phyloP scores from a whole-genome alignment of 2,888 invertebrate species.

The Pocota personata region DNA sequence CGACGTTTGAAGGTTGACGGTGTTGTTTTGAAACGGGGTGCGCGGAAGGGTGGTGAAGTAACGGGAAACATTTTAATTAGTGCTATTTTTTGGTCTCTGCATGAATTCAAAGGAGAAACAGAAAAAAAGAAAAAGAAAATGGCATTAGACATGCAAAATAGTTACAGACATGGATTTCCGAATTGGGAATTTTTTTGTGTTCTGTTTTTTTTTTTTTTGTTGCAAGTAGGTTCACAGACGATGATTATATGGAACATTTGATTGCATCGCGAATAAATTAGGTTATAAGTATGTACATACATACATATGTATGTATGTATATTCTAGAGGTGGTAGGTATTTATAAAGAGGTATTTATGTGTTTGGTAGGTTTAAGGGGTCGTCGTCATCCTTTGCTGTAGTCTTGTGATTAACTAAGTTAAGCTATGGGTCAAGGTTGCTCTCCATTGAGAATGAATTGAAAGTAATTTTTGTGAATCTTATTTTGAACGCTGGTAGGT shows the following conservation, averaged over 20 bases:
- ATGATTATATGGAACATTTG: constrained; percentile 50
- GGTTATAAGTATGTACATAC: too few species aligned
- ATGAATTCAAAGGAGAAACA: constrained; percentile 20
- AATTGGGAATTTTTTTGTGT: neutral
- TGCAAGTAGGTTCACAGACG: constrained; percentile 27
- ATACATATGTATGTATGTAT: too few species aligned
- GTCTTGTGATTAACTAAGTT: neutral
- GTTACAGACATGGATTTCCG: constrained; percentile 8
- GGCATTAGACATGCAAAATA: constrained; percentile 26
- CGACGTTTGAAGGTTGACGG: neutral
- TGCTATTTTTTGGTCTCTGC: constrained; percentile 45
- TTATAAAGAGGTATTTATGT: neutral
- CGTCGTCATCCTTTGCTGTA: neutral
- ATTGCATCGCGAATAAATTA: constrained; percentile 43
- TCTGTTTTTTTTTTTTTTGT: neutral
- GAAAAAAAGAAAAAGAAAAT: neutral
- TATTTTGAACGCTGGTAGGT: too few species aligned
- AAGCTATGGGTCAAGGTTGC: constrained; percentile 36
- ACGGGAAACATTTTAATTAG: constrained; percentile 68
- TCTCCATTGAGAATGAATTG: neutral
- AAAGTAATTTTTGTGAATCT: neutral
- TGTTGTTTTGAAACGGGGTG: neutral
- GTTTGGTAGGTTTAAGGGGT: neutral
- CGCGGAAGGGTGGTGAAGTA: constrained; percentile 42
- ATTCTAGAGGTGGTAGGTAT: neutral